A percentile compares a stretch with the other conserved stretches of the same genome.
These are phyloP conservation scores for Muraenolepis orangiensis DNA, from an alignment of 2,797 vertebrate species.

Conservation along the genomic window DNA sequence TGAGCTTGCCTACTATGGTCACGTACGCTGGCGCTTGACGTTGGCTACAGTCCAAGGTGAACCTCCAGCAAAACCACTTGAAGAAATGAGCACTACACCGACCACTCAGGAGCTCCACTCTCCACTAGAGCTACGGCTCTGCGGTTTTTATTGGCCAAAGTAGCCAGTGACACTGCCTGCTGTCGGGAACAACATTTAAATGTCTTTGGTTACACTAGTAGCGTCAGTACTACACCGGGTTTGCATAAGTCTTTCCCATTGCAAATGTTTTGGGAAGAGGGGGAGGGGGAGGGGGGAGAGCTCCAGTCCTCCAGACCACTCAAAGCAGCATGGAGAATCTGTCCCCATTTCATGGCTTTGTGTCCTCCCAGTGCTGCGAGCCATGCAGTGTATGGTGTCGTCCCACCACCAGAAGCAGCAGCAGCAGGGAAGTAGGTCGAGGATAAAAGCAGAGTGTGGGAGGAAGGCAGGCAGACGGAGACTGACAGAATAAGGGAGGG, in stretches of 20 bases:
- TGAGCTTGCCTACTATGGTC: not conserved
- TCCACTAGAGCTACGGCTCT: not conserved
- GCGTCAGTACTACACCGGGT: too few relatives aligned
- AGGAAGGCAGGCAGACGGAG: conserved; percentile 52
- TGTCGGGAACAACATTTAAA: too few relatives aligned
- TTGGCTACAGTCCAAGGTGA: not conserved
- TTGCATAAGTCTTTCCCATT: too few relatives aligned
- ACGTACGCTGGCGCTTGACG: not conserved
- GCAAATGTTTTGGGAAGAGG: not conserved
- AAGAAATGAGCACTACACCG: not conserved
- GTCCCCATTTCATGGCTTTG: conserved; percentile 65
- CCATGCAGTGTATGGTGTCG: conserved; percentile 48
- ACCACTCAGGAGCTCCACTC: not conserved
- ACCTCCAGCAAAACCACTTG: not conserved
- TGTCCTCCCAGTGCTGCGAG: conserved; percentile 51
- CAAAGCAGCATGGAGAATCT: conserved; percentile 65
- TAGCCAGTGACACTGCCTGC: not conserved
- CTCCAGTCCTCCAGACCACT: conserved; percentile 48
- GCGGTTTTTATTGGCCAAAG: not conserved
- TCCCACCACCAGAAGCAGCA: conserved; percentile 28
- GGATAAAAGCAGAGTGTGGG: conserved; percentile 67
- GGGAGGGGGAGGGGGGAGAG: conserved; percentile 24
- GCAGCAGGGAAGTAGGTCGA: conserved; percentile 56
- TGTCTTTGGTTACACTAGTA: too few relatives aligned
- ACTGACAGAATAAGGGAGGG: conserved; percentile 58